A percentile compares a stretch with the other conserved stretches of the same genome.
Conservation (phyloP, 1,140 invertebrate species). For the Gyrodactylus salaris region DNA sequence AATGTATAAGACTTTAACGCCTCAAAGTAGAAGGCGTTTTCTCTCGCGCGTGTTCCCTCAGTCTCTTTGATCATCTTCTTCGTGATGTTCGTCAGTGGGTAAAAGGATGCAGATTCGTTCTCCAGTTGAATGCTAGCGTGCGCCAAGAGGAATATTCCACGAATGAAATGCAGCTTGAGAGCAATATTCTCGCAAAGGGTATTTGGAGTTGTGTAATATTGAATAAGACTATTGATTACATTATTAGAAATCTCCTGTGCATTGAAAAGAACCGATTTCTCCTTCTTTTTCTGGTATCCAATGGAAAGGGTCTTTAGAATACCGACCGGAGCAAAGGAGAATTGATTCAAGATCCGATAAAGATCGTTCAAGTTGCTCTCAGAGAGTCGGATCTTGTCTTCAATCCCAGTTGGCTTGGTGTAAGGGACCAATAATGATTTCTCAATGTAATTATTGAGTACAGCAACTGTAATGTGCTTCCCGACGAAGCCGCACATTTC, state of each 20-base stretch:
- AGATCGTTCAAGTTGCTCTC: neutral
- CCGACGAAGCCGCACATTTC: neutral
- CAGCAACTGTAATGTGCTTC: neutral
- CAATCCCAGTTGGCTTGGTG: neutral
- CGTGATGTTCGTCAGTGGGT: neutral
- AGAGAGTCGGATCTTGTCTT: neutral
- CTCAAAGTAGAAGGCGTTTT: neutral
- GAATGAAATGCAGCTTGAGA: neutral
- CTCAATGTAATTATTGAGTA: neutral
- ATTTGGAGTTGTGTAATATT: neutral
- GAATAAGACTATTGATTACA: neutral
- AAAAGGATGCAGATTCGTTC: neutral
- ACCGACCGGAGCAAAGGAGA: neutral
- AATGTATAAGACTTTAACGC: neutral
- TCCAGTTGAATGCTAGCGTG: neutral
- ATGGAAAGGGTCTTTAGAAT: neutral
- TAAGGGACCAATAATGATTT: neutral
- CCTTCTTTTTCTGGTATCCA: neutral
- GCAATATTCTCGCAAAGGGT: neutral
- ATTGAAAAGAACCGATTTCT: neutral
- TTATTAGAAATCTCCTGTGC: neutral
- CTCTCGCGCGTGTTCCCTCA: neutral
- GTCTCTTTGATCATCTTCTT: neutral
- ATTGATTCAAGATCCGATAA: neutral
- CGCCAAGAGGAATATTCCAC: neutral